phyloP scores from a whole-genome alignment of 2,797 vertebrate genomes.

The Xyrichtys novacula region DNA sequence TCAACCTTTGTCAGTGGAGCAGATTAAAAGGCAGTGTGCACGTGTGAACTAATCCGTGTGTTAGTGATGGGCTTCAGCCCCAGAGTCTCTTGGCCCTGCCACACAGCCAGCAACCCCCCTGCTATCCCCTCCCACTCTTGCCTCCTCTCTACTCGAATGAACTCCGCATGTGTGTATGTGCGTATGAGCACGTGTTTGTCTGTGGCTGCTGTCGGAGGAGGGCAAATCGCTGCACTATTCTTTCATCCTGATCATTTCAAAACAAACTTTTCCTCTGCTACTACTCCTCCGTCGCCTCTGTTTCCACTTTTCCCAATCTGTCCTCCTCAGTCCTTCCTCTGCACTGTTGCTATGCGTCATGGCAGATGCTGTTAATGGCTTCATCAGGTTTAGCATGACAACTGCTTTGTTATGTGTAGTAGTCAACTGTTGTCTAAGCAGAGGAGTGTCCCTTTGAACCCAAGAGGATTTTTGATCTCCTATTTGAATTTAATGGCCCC shows the following conservation, averaged over 20 bases:
- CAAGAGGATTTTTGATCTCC: slow-evolving; percentile 28
- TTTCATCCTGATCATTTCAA: slow-evolving; percentile 41
- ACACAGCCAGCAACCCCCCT: slow-evolving; percentile 50
- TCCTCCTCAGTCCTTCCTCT: slow-evolving; percentile 29
- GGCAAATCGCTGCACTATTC: slow-evolving; percentile 35
- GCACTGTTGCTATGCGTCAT: slow-evolving; percentile 35
- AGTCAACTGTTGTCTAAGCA: slow-evolving; percentile 35
- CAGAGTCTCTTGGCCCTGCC: slow-evolving; percentile 61
- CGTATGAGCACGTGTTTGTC: slow-evolving; percentile 42
- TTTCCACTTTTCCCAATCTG: slow-evolving; percentile 12
- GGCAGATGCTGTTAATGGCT: slow-evolving; percentile 23
- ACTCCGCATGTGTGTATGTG: slow-evolving; percentile 47
- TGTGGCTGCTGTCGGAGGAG: slow-evolving; percentile 30
- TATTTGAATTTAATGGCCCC: slow-evolving; percentile 46
- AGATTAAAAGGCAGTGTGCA: slow-evolving; percentile 84
- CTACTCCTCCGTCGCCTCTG: slow-evolving; percentile 7
- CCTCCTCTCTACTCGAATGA: slow-evolving; percentile 36
- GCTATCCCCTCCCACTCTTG: not conserved
- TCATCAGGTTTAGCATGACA: slow-evolving; percentile 34
- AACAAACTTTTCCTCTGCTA: slow-evolving; percentile 2
- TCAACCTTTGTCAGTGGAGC: slow-evolving; percentile 70
- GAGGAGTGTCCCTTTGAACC: not conserved
- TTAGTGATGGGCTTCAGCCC: slow-evolving; percentile 76
- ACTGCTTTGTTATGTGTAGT: slow-evolving; percentile 23
- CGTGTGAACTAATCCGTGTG: slow-evolving; percentile 85